A percentile compares a stretch with the other conserved stretches of the same genome.
Conservation (phyloP, 2,797 vertebrate genomes). For the Valencia hispanica region DNA sequence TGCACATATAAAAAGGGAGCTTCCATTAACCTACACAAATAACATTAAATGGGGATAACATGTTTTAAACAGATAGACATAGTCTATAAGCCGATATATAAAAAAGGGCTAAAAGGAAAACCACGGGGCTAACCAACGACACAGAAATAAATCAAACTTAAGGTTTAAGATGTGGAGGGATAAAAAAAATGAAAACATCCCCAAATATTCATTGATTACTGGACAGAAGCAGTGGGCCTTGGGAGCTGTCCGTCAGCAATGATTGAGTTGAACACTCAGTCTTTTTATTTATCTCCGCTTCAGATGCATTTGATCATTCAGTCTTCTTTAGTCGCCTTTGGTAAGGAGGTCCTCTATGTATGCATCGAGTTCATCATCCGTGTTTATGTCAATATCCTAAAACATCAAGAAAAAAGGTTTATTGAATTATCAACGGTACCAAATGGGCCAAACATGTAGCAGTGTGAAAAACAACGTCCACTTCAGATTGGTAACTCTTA, state of each 20-base stretch:
- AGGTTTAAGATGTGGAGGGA: constrained; percentile 30
- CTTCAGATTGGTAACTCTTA: constrained; percentile 50
- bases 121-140: constrained; percentile 36
- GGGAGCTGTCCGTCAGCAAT: constrained; percentile 9
- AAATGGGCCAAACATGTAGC: background rate
- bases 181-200: constrained; percentile 29
- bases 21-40: constrained; percentile 45
- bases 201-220: constrained; percentile 38
- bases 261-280: constrained; percentile 28
- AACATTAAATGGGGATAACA: constrained; percentile 38
- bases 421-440: background rate
- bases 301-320: background rate
- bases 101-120: constrained; percentile 68
- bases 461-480: background rate
- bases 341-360: constrained; percentile 98
- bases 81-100: constrained; percentile 59
- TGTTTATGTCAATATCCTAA: constrained; percentile 98
- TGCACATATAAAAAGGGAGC: constrained; percentile 39
- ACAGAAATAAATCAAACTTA: constrained; percentile 32
- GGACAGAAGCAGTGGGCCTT: constrained; percentile 28
- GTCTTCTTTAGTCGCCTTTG: constrained; percentile 89
- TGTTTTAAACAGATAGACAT: constrained; percentile 61
- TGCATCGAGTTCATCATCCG: constrained; percentile 96
- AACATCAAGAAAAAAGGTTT: constrained; percentile 19
- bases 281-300: constrained; percentile 35